A percentile compares a stretch with the other conserved stretches of the same genome.
phyloP scores from a whole-genome alignment of 2,797 vertebrate genomes.

The Oryzias sinensis region DNA sequence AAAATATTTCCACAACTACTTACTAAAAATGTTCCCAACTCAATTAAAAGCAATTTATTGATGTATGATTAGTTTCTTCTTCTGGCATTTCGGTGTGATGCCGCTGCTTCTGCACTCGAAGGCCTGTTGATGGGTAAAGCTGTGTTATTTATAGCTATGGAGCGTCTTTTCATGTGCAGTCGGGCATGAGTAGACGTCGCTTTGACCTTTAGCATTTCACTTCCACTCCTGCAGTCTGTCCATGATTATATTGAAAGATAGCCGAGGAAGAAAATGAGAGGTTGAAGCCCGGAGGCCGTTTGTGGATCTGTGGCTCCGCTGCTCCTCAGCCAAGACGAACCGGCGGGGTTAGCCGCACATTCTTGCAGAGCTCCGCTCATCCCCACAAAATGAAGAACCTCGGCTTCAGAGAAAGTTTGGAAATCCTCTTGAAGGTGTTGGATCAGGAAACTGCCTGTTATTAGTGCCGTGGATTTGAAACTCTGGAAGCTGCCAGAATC shows the following conservation, averaged over 20 bases:
- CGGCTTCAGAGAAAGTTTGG: conserved; percentile 44
- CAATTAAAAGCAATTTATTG: not conserved
- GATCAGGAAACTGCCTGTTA: conserved; percentile 36
- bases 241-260: conserved; percentile 16
- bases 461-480: conserved; percentile 40
- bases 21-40: conserved; percentile 16
- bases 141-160: conserved; percentile 65
- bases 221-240: conserved; percentile 9
- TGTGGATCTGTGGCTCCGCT: conserved; percentile 25
- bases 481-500: conserved; percentile 8
- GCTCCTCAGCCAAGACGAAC: conserved; percentile 67
- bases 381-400: conserved; percentile 72
- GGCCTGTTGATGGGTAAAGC: conserved; percentile 50
- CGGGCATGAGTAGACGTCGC: conserved; percentile 31
- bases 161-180: conserved; percentile 38
- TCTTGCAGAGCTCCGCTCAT: conserved; percentile 67
- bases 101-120: conserved; percentile 12
- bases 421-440: conserved; percentile 41
- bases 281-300: conserved; percentile 27
- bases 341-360: conserved; percentile 56
- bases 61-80: conserved; percentile 3
- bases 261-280: conserved; percentile 12
- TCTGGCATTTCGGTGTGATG: conserved; percentile 5
- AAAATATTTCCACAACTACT: not conserved
- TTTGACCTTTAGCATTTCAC: conserved; percentile 62